Conservation (phyloP, 2,797 vertebrate species). For the Chloroceryle amazona region DNA sequence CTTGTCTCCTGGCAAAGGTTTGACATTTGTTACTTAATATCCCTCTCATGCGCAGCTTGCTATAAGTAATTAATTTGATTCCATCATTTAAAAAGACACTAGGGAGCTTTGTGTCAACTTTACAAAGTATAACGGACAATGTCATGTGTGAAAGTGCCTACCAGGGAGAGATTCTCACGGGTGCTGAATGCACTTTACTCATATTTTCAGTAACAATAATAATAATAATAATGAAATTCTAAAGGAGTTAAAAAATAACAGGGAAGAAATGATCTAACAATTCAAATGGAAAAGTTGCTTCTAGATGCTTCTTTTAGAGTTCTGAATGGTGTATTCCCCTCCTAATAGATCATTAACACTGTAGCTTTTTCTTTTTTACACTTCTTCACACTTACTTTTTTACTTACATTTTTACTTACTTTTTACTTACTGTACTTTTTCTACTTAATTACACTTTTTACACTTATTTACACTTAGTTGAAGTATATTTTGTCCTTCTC, state of each 20-base stretch:
- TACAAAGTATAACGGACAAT: neutral
- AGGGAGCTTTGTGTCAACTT: conserved; percentile 9
- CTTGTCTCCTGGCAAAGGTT: neutral
- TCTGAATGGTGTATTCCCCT: neutral
- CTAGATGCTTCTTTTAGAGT: neutral
- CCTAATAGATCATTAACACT: neutral
- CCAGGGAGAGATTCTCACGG: neutral
- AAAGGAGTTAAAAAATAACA: neutral
- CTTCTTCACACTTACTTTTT: no score
- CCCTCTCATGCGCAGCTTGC: neutral
- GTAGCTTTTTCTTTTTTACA: neutral
- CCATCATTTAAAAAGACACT: conserved; percentile 19
- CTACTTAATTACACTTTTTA: no score
- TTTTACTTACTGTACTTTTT: no score
- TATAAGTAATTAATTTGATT: conserved; percentile 64
- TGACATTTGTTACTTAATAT: conserved; percentile 17
- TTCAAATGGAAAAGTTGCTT: neutral
- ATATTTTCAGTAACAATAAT: neutral
- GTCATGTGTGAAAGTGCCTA: neutral
- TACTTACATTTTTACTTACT: no score
- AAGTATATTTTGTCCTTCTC: neutral
- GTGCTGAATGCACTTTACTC: neutral
- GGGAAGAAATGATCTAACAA: neutral
- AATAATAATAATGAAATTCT: neutral
- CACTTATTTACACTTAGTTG: neutral